Evolutionary conservation across 2,797 vertebrate genomes (phyloP).

Genomic region (Lepilemur ruficaudatus): DNA sequence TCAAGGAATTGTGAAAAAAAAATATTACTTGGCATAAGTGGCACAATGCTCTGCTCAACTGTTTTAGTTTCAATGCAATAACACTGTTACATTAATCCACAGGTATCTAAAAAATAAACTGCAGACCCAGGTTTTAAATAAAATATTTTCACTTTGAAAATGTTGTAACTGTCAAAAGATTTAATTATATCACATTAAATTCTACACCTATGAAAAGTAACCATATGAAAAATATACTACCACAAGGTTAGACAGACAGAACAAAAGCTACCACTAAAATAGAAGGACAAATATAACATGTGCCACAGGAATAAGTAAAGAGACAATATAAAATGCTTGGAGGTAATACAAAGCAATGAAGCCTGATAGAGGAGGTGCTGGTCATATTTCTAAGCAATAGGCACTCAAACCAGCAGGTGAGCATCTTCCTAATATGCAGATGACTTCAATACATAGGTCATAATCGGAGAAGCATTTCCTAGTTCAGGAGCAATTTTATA

Average conservation of each 20-base stretch:
- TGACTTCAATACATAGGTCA: slow-evolving; percentile 76
- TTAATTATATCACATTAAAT: not conserved
- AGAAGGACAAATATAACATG: slow-evolving; percentile 34
- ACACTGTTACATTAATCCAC: not conserved
- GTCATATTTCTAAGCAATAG: slow-evolving; percentile 87
- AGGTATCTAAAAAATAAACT: slow-evolving; percentile 2
- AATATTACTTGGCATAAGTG: not conserved
- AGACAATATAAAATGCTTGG: slow-evolving; percentile 80
- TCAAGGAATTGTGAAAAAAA: not conserved
- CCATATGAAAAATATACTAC: not conserved
- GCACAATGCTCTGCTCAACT: not conserved
- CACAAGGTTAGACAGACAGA: not conserved
- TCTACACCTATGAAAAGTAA: not conserved
- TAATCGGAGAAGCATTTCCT: slow-evolving; percentile 80
- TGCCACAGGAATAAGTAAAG: slow-evolving; percentile 70
- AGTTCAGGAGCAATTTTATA: slow-evolving; percentile 82
- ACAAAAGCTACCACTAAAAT: slow-evolving; percentile 10
- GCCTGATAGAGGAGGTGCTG: slow-evolving; percentile 88
- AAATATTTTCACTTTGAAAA: slow-evolving; percentile 49
- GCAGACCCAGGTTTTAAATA: not conserved
- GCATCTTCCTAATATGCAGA: slow-evolving; percentile 82
- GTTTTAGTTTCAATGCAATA: not conserved
- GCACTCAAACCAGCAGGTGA: slow-evolving; percentile 86
- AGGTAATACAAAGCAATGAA: slow-evolving; percentile 89
- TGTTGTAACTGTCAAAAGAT: not conserved